Base-by-base conservation (phyloP, 2,113 vertebrate genomes). In the Dipodomys spectabilis region DNA sequence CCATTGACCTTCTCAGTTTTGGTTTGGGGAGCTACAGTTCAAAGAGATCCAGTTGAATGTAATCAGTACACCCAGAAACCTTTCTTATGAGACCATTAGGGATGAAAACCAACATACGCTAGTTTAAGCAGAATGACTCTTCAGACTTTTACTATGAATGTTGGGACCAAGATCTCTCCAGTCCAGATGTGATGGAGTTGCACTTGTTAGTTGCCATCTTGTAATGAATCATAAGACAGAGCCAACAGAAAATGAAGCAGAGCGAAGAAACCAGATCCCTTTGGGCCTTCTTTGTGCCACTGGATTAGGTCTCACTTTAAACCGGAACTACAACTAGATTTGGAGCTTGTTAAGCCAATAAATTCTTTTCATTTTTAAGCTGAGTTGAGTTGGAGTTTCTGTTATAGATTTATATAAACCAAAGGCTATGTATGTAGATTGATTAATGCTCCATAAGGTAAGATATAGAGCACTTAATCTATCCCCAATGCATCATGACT, bases 351-450 rank as follows among this genome's bases (percentile, higher is more conserved):
- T 25, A 19, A 81, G 13, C 13, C 32, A 78, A 69, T 25, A 87
- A 74, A 87, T 25, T 81, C 60, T 30, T 87, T 83, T 75, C 19
- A 20, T 25, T 88, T 87, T 92, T 91, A 68, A 80, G 44, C 5
- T 67, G 53, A 92, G 9, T 27, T 53, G 39, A 67, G 6, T 7
- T 84, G 65, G 79, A 67, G 16, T 53, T 90, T 93, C 39, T 94
- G 62, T 23, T 44, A 67, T 72, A 64, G 13, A 7, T 57, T 57
- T 57, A 57, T 57, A 57, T 22, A 88, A 82, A 22, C 7, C 30
- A 82, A 67, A 92, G 65, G 79, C 86, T 78, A 87, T 69, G 80
- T n/a, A 92, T 82, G 88, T 68, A 28, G 19, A 79, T 45, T 79
- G 69, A 62, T 30, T 39, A 72, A 4, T 35, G 39, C 32, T 27